Evolutionary conservation across 1,140 invertebrate species (phyloP), one percentile per base, ranked within the genome.

Genomic region (Littorina saxatilis): DNA sequence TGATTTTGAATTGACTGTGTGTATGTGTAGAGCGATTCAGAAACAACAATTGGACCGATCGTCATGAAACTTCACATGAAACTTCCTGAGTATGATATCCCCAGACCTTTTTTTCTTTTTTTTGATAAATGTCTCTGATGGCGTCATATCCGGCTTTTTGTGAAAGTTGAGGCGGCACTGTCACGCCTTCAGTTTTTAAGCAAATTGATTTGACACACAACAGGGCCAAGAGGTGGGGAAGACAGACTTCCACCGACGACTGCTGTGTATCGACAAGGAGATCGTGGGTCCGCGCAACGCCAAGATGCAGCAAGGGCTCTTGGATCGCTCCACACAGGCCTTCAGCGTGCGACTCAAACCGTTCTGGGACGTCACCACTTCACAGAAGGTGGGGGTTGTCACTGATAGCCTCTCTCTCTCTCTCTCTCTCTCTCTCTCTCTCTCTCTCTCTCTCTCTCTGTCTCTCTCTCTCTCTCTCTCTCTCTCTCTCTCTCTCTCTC

Each of bases 281-380:
- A 94, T 96, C 11, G 94, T 96, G 29, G 91, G 94, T 87, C 94
- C 96, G 0, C 93, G 98, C 72, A 93, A 95, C 81, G 90, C 94
- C 85, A 98, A 97, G 39, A 96, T 98, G 87, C 93, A 94, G 80
- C 93, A 95, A 80, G 96, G 97, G 23, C 88, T 94, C 32, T 95
- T 99, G 47, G 94, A 95, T 81, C 95, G 96, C 86, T 93, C 94
- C 15, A 90, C 91, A 1, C 98, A 99, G 93, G 96, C 98, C 29
- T 93, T 94, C 82, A 92, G 93, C 83, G 90, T 99, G 0, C 93
- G 97, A 43, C 90, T 94, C 32, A 99, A 99, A 92, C 94, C 96
- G 37, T 99, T 99, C 92, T 99, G 96, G 95, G 95, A 96, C 72
- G 91, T 99, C 0, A 93, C 93, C 0, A 94, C 95, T 86, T 93